phyloP scores from a whole-genome alignment of 2,797 vertebrate species.

The Hapalemur alaotrensis region DNA sequence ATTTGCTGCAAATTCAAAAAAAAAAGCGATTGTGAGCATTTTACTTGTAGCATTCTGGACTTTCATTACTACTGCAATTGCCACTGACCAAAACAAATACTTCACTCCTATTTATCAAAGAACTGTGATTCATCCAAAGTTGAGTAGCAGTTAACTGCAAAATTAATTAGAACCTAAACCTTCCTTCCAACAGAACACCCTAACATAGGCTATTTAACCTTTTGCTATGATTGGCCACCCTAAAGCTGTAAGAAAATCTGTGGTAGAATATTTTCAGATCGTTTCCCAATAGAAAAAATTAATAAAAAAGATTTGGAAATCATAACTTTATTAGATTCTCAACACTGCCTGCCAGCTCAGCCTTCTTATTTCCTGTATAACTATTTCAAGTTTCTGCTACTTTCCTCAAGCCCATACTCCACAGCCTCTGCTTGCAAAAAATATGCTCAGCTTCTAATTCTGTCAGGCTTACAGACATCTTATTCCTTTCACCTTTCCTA shows the following conservation, averaged over 20 bases:
- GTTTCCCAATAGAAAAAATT: not conserved
- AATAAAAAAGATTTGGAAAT: not conserved
- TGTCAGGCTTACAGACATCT: not conserved
- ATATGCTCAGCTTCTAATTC: not conserved
- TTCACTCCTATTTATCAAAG: not conserved
- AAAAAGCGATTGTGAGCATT: not conserved
- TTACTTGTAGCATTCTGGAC: not conserved
- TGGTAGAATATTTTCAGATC: not conserved
- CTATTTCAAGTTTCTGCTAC: not conserved
- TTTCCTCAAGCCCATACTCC: not conserved
- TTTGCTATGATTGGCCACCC: not conserved
- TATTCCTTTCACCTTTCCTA: not conserved
- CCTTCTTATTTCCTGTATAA: not conserved
- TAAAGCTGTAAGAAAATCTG: not conserved
- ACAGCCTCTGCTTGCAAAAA: not conserved
- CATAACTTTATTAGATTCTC: not conserved
- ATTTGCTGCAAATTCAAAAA: not conserved
- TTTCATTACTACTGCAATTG: not conserved
- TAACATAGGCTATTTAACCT: not conserved
- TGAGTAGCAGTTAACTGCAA: not conserved
- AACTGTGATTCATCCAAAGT: not conserved
- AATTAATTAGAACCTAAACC: not conserved
- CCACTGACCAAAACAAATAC: not conserved
- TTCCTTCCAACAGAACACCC: not conserved
- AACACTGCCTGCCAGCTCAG: not conserved